Evolutionary conservation across 2,797 vertebrate genomes (phyloP), one percentile per base, ranked within the genome.

Genomic region (Nothura maculosa): DNA sequence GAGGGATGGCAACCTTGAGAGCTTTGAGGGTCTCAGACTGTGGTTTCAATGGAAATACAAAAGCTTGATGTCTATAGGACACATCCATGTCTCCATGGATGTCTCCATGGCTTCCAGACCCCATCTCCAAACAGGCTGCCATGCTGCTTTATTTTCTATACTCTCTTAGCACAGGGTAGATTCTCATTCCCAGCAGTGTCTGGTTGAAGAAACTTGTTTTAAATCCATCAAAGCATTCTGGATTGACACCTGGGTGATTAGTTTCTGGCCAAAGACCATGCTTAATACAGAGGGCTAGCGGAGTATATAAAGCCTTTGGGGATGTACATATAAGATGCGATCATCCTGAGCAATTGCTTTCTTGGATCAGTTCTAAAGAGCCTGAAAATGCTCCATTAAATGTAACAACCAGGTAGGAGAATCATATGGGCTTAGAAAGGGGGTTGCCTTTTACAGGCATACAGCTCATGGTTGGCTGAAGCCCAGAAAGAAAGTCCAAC

Each of bases 321-420:
- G 52, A 40, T 73, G 82, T 57, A 85, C 89, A 92, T 87, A 93
- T 75, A 92, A 93, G 90, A 93, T 19, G 85, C 64, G 1, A 77
- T 50, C 2, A 54, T 74, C 62, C 74, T 66, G 32, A 85, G 47
- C 85, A 52, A 93, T 27, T 81, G 58, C 50, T 90, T 92, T 87
- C 92, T 81, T 81, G 68, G 72, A 82, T 90, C 86, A 30, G 20
- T 80, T 85, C 72, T 95, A 85, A 81, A 85, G 90, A 69, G 50
- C 58, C 73, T 85, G 54, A 83, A 82, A 85, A 69, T 68, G 21
- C n/a, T 83, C 27, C 55, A 57, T 32, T 87, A 89, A 91, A 81
- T 7, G 38, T 85, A 38, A 52, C 50, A 72, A 45, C 47, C 55
- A 36, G 12, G 38, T 80, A 66, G 27, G 22, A 81, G 54, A 75